Evolutionary conservation across 2,113 vertebrate species (phyloP).

Genomic region (Amphilophus citrinellus): DNA sequence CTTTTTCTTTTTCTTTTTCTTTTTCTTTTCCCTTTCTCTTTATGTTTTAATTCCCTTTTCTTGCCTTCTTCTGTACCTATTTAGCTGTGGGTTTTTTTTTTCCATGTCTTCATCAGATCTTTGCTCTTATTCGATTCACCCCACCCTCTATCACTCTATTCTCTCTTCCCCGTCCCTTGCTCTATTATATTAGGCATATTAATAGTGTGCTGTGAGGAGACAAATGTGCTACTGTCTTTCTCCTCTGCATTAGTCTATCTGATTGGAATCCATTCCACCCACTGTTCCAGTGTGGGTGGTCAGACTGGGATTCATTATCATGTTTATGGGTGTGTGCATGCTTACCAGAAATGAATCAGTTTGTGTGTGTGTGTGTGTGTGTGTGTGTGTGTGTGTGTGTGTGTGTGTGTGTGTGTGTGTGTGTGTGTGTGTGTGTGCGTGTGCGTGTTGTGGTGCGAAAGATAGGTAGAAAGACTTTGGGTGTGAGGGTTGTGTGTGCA

Average conservation of each 20-base stretch:
- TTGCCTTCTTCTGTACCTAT: neutral
- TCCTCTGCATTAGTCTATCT: slow-evolving; percentile 57
- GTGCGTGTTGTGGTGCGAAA: neutral
- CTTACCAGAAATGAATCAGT: slow-evolving; percentile 37
- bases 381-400: neutral
- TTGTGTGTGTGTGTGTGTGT: neutral
- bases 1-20: neutral
- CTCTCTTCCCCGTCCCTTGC: neutral
- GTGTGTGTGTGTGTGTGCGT: neutral
- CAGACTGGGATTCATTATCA: slow-evolving; percentile 53
- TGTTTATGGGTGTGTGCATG: slow-evolving; percentile 26
- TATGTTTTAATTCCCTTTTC: neutral
- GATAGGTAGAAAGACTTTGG: slow-evolving; percentile 31
- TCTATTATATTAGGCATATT: slow-evolving; percentile 55
- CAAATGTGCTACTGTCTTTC: slow-evolving; percentile 46
- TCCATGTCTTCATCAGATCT: neutral
- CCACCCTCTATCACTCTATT: neutral
- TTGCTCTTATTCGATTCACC: neutral
- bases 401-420: neutral
- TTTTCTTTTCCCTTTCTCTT: neutral
- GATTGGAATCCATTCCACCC: slow-evolving; percentile 67
- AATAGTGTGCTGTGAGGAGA: slow-evolving; percentile 47
- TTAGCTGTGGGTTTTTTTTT: neutral
- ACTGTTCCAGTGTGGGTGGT: slow-evolving; percentile 68
- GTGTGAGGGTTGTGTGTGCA: slow-evolving; percentile 20